phyloP scores from a whole-genome alignment of 2,113 vertebrate species.

The Pitta sordida region DNA sequence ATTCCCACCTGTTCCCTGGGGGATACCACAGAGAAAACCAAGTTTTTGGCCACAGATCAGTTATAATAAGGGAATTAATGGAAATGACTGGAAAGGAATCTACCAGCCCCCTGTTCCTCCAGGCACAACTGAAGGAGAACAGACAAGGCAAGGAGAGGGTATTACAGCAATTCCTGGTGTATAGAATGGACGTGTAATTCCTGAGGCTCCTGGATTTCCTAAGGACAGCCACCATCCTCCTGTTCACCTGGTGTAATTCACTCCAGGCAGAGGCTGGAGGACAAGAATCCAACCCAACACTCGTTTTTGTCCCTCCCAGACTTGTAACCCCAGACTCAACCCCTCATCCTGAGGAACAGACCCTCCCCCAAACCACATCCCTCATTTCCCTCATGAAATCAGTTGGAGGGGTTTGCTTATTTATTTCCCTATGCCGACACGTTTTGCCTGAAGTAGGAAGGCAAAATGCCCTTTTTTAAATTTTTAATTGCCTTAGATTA shows the following conservation, averaged over 20 bases:
- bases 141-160: not conserved
- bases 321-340: not conserved
- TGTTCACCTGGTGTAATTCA: not conserved
- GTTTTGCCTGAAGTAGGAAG: not conserved
- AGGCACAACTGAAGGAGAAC: not conserved
- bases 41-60: not conserved
- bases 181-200: not conserved
- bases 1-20: not conserved
- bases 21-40: not conserved
- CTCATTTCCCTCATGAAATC: not conserved
- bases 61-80: not conserved
- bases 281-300: fast-evolving
- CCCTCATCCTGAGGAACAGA: not conserved
- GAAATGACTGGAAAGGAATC: not conserved
- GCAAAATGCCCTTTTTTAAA: not conserved
- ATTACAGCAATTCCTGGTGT: not conserved
- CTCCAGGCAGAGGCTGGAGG: not conserved
- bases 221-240: not conserved
- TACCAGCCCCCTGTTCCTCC: not conserved
- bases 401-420: not conserved
- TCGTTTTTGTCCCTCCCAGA: not conserved
- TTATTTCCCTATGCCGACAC: not conserved
- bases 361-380: not conserved
- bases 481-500: not conserved
- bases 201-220: not conserved